A percentile compares a stretch with the other conserved stretches of the same genome.
Conservation (phyloP, 2,113 vertebrate genomes). For the Otocyon megalotis region DNA sequence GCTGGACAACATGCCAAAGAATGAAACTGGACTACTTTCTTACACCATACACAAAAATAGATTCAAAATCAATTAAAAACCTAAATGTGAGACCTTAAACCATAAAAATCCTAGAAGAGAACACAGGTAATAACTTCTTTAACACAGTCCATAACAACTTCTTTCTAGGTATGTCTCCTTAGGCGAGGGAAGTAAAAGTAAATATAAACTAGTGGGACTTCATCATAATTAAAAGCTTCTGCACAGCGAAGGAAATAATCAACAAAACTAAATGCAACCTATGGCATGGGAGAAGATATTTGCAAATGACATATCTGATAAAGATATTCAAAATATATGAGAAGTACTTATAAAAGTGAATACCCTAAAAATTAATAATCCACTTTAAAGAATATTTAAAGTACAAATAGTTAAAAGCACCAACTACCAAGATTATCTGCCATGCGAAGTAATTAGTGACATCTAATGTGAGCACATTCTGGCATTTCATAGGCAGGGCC, state of each 20-base stretch:
- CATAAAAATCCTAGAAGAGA: background rate
- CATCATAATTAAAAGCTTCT: background rate
- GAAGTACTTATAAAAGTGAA: background rate
- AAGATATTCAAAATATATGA: background rate
- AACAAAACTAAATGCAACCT: background rate
- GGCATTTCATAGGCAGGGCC: background rate
- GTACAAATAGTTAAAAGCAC: constrained; percentile 46
- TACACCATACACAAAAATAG: background rate
- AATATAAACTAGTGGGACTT: background rate
- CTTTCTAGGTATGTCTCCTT: background rate
- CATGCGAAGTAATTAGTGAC: constrained; percentile 25
- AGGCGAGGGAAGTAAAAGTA: background rate
- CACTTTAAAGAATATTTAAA: background rate
- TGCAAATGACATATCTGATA: background rate
- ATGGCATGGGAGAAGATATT: background rate
- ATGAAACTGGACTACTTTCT: background rate
- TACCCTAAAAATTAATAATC: background rate
- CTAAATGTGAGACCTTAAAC: background rate
- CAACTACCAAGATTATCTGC: background rate
- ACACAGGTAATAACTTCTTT: background rate
- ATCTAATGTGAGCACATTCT: background rate
- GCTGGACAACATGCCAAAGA: background rate
- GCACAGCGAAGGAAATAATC: background rate
- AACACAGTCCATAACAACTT: background rate
- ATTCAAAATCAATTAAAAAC: background rate